These are phyloP conservation scores for Hippopotamyrus pictus DNA, from an alignment of 2,797 vertebrate genomes.

Conservation along the genomic window DNA sequence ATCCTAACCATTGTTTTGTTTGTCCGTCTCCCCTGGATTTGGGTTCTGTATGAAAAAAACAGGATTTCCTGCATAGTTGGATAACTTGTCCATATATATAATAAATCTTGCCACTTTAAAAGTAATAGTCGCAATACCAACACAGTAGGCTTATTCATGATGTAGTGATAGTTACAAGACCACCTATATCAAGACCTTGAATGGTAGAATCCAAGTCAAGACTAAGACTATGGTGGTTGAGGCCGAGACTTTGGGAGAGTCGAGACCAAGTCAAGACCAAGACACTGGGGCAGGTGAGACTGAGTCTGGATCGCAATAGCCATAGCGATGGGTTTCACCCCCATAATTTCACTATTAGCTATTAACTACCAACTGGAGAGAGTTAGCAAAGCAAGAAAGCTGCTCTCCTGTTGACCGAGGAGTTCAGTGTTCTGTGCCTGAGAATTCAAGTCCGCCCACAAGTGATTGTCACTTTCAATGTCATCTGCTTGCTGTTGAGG, in stretches of 20 bases:
- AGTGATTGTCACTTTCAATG: neutral
- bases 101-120: neutral
- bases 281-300: neutral
- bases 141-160: neutral
- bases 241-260: neutral
- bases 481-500: neutral
- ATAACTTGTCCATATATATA: neutral
- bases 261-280: neutral
- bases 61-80: neutral
- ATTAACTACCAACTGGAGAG: neutral
- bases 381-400: neutral
- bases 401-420: neutral
- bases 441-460: neutral
- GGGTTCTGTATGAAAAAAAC: neutral
- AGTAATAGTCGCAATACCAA: neutral
- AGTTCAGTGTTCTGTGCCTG: neutral
- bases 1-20: neutral
- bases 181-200: neutral
- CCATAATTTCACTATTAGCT: neutral
- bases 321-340: neutral
- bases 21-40: neutral
- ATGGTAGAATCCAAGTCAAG: neutral
- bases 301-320: neutral
- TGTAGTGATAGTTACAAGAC: too few relatives aligned
- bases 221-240: neutral